Base-by-base conservation (phyloP, 2,888 invertebrate genomes). In the Callimorpha dominula region DNA sequence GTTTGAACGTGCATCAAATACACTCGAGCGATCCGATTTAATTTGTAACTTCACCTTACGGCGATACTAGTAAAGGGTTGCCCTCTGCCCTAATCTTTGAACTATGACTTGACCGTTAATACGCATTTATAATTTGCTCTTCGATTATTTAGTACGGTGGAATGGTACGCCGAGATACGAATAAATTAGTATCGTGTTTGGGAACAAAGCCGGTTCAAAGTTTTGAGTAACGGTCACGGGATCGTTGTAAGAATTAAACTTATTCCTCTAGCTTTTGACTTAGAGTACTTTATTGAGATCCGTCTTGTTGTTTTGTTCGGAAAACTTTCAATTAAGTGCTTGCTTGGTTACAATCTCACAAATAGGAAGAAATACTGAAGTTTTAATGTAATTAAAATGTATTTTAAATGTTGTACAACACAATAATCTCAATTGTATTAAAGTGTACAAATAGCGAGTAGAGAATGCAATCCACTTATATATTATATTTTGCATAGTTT, bases 41-140 rank as follows among this genome's bases (percentile, higher is more conserved):
- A 92, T 93, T 93, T 90, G 83, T 91, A 92, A 93, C 92, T 92
- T 94, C 90, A 91, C 92, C 91, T 91, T 86, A 85, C 86, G 85
- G 82, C 87, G 87, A 85, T 89, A 87, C 88, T 88, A 89, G 90
- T 85, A 91, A 92, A 94, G 94, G 95, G 95, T 94, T 93, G 90
- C 90, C 92, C 94, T 91, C 89, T 93, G 94, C 94, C 95, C 94
- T 94, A 95, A 95, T 95, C 95, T 95, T 95, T 95, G 95, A 95
- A 95, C 95, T 95, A 94, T 94, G 94, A 94, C 95, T 95, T 95
- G 95, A 95, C 95, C 95, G 95, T 95, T 95, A 95, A 92, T 93
- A 94, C 94, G 95, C 95, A 95, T 95, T 94, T 94, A 94, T 95
- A 95, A 95, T 95, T 95, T 93, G 91, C 90, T 93, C 89, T 93